These are phyloP conservation scores for Lucilia cuprina DNA, from an alignment of 1,140 invertebrate species.

Conservation along the genomic window DNA sequence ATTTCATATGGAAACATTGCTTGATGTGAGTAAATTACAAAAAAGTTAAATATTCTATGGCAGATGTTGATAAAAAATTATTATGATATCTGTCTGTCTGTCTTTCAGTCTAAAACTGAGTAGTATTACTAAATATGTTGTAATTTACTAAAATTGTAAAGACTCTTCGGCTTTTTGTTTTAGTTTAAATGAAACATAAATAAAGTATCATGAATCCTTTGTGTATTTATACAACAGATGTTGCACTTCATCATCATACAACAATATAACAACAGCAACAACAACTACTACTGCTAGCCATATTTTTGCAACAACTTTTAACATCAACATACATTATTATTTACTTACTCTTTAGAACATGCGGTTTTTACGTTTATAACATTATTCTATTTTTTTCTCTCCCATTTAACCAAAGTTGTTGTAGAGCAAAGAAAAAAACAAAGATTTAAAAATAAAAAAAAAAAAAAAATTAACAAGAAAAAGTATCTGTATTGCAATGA, in stretches of 20 bases:
- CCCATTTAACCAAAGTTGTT: neutral
- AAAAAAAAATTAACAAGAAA: neutral
- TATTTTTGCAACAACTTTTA: neutral
- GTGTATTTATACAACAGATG: neutral
- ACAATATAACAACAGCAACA: neutral
- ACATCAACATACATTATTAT: neutral
- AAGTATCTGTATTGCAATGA: neutral
- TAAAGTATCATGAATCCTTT: conserved; percentile 7
- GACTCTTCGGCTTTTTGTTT: neutral
- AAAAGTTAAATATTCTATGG: neutral
- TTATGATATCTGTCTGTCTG: no score
- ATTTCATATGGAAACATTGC: neutral
- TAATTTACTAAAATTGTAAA: neutral
- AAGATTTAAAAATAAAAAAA: no score
- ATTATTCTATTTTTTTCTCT: neutral
- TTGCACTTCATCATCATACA: conserved; percentile 5
- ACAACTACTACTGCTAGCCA: neutral
- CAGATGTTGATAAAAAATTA: neutral
- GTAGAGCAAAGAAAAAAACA: neutral
- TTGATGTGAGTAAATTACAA: neutral
- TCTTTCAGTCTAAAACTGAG: no score
- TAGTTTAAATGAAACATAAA: neutral
- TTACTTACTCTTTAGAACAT: conserved; percentile 3
- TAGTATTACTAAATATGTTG: neutral
- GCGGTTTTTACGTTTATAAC: neutral